Base-by-base conservation (phyloP, 2,113 vertebrate genomes). In the Nothobranchius furzeri region DNA sequence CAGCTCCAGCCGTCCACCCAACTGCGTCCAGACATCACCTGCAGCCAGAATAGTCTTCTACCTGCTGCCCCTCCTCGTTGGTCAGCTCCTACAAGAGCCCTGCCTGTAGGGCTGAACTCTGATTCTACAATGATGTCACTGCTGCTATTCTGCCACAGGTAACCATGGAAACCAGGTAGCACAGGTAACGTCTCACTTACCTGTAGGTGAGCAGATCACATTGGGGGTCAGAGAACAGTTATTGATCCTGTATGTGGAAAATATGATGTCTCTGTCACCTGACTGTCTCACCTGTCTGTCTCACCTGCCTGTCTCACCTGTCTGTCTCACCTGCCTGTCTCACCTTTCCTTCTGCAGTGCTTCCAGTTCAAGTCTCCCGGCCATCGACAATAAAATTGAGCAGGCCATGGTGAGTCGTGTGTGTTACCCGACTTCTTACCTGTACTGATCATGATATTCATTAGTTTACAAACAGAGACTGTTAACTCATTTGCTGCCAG, bases 321-420 rank as follows among this genome's bases (percentile, higher is more conserved):
- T 40, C 3, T 40, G 37, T 40, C 37, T 40, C 37, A 40, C 37
- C 37, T 40, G 9, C n/a, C n/a, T n/a, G n/a, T n/a, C 25, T 64
- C 42, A 37, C 57, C 20, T 54, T 17, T 72, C 3, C 64, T 3
- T 81, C 9, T 85, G 4, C 83, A 94, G 93, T 55, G 73, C 87
- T 36, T 89, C 92, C 69, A 87, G 85, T 72, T 91, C 73, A 81
- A 88, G 90, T 75, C 85, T 92, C 83, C 77, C 91, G 1, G 88
- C 92, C 79, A 94, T 95, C 5, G 93, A 95, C 88, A 94, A 93
- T 90, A 95, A 93, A 87, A 95, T 95, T 0, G 92, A 94, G 59
- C 92, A 93, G 77, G 94, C 93, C 52, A 93, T 95, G 94, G 94
- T 95, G 87, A 94, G 94, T 75, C 3, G 4, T 8, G 37, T 40